Percentiles rank a stretch among this genome's conserved stretches.
Conservation (phyloP, 2,888 invertebrate genomes). For the Campaea margaritaria region DNA sequence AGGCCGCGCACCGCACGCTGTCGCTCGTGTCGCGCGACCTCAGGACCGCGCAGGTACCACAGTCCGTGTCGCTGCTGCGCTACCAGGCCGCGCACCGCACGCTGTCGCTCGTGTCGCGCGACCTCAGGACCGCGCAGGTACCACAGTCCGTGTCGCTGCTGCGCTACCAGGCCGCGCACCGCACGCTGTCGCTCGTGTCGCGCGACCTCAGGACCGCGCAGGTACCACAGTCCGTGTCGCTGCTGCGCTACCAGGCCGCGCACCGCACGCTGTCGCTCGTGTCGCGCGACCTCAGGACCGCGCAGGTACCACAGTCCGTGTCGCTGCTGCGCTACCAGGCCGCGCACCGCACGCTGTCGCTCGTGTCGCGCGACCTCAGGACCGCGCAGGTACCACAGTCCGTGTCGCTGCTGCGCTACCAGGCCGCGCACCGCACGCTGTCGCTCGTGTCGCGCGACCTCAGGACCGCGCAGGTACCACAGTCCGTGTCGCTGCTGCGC, state of each 20-base stretch:
- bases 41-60: too few relatives aligned
- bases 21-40: too few relatives aligned
- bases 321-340: conserved; percentile 93
- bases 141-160: too few relatives aligned
- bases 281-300: too few relatives aligned
- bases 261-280: too few relatives aligned
- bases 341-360: conserved; percentile 94
- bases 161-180: conserved; percentile 93
- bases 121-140: conserved; percentile 80
- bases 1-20: conserved; percentile 63
- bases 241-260: conserved; percentile 69
- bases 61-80: too few relatives aligned
- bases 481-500: too few relatives aligned
- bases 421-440: conserved; percentile 94
- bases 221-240: conserved; percentile 72
- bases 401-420: too few relatives aligned
- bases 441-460: conserved; percentile 92
- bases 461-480: conserved; percentile 78
- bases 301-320: too few relatives aligned
- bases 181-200: conserved; percentile 95
- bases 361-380: conserved; percentile 89
- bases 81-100: conserved; percentile 94
- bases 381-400: conserved; percentile 85
- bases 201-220: conserved; percentile 81
- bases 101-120: conserved; percentile 93